Evolutionary conservation across 2,797 vertebrate genomes (phyloP), one percentile per base, ranked within the genome.

Genomic region (Catharus ustulatus): DNA sequence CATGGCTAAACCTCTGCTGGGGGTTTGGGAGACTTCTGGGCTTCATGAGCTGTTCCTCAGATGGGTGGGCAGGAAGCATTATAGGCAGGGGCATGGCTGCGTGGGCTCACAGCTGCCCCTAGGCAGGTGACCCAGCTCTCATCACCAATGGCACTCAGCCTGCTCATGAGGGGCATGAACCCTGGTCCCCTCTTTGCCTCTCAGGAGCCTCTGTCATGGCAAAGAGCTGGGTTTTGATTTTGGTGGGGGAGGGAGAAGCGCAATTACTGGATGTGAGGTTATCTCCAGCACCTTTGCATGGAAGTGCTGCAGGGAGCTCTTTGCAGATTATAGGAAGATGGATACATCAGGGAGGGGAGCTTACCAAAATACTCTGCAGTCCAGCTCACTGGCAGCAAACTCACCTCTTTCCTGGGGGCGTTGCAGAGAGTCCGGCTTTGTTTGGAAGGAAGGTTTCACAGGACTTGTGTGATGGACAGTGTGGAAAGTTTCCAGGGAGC

Each of bases 131-230:
- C 16, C 23, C 22, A 62, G 66, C 15, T 34, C n/a, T 68, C 2
- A 15, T 9, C 1, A 4, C 36, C 18, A 11, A 16, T 1, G 1
- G 26, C n/a, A 51, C 13, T 18, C 0, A 2, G 14, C 30, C 42
- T 4, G 4, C 23, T 52, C 14, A 3, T 3, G 45, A 29, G 66
- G 18, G n/a, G 6, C 30, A 30, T 1, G 16, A 59, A 7, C 18
- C 15, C 21, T 4, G 0, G 8, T 15, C 4, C 29, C 20, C 15
- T 40, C 26, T 74, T 32, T 20, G 62, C 54, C 57, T 57, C 34
- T 64, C 34, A 29, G 63, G n/a, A 78, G 18, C 32, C 73, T 30
- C 83, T 54, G 43, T 17, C 43, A 19, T 10, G 22, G 57, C 23
- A n/a, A 21, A 84, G 51, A 90, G 10, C 10, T 27, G 46, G 34